These are phyloP conservation scores for Stramonita haemastoma DNA, from an alignment of 2,888 invertebrate genomes.

Conservation along the genomic window DNA sequence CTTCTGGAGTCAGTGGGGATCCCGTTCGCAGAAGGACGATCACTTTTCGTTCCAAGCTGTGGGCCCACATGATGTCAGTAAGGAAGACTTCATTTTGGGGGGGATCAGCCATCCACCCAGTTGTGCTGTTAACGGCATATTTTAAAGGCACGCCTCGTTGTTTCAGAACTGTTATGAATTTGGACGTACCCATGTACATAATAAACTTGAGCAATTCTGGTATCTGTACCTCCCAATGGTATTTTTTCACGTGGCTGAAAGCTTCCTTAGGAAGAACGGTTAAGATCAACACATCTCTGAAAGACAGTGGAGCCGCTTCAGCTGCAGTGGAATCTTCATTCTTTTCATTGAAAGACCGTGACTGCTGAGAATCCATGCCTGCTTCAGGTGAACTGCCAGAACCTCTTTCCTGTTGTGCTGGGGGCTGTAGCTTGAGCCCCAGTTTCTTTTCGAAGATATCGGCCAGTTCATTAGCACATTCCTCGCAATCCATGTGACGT, in stretches of 20 bases:
- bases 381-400: too few relatives aligned
- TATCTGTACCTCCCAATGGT: background rate
- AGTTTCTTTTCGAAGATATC: conserved; percentile 11
- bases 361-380: background rate
- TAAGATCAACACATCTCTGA: conserved; percentile 18
- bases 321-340: background rate
- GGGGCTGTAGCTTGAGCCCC: background rate
- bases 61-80: background rate
- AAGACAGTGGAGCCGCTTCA: background rate
- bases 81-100: background rate
- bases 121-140: background rate
- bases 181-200: background rate
- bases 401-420: background rate
- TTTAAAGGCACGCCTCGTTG: conserved; percentile 12
- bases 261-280: background rate
- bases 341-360: too few relatives aligned
- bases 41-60: conserved; percentile 33
- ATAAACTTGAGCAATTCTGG: background rate
- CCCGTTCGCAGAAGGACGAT: background rate
- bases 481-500: background rate
- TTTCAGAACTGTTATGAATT: background rate
- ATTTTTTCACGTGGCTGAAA: background rate
- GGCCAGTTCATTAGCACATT: conserved; percentile 26
- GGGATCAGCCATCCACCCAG: conserved; percentile 23
- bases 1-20: background rate